A percentile compares a stretch with the other conserved stretches of the same genome.
Evolutionary conservation across 2,888 invertebrate species (phyloP).

Genomic region (Rhamphomyia laevipes): DNA sequence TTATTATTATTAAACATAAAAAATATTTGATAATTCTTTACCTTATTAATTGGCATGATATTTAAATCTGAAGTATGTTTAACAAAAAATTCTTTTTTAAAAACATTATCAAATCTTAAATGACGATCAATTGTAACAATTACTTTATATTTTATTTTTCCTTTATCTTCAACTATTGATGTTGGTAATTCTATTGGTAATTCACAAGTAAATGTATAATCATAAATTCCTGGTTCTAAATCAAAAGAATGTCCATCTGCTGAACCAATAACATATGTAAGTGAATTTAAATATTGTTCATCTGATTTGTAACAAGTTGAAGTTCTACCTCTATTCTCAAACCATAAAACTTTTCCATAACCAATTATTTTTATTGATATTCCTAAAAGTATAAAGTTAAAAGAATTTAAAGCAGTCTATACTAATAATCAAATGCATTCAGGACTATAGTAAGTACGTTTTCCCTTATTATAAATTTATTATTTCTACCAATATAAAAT

Average conservation of each 20-base stretch:
- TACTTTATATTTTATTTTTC: conserved; percentile 64
- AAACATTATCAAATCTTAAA: conserved; percentile 57
- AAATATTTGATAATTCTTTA: conserved; percentile 25
- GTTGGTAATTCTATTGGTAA: conserved; percentile 50
- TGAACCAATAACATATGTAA: conserved; percentile 21
- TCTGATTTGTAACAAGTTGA: conserved; percentile 21
- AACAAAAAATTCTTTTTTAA: conserved; percentile 41
- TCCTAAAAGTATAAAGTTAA: not conserved
- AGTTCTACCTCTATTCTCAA: conserved; percentile 6
- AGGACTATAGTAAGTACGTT: too few species aligned
- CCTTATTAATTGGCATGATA: conserved; percentile 52
- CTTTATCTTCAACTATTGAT: conserved; percentile 61
- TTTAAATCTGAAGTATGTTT: conserved; percentile 70
- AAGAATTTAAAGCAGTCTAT: too few species aligned
- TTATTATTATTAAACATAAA: not conserved
- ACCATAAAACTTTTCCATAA: conserved; percentile 32
- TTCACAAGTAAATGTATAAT: conserved; percentile 12
- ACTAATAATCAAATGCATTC: too few species aligned
- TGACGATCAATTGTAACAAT: conserved; percentile 68
- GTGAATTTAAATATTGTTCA: conserved; percentile 29
- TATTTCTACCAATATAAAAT: too few species aligned
- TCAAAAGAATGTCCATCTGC: conserved; percentile 46
- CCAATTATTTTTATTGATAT: conserved; percentile 14
- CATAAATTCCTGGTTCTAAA: conserved; percentile 48
- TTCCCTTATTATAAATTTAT: too few species aligned